phyloP scores from a whole-genome alignment of 2,888 invertebrate species.

The Halictus ligatus region DNA sequence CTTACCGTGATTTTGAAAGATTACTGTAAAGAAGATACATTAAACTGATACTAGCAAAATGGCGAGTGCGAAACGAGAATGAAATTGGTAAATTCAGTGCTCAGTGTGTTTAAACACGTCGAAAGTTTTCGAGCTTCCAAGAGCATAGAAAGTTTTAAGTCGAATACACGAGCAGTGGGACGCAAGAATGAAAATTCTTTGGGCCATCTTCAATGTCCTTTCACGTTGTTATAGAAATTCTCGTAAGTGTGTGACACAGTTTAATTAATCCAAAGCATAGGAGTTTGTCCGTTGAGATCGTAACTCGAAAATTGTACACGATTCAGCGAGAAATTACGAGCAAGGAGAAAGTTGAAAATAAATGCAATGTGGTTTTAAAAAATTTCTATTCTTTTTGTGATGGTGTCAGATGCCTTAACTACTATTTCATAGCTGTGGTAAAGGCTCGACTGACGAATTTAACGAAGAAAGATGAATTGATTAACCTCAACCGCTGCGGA shows the following conservation, averaged over 20 bases:
- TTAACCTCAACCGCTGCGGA: slow-evolving; percentile 1
- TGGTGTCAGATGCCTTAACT: too few relatives aligned
- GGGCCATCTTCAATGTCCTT: slow-evolving; percentile 1
- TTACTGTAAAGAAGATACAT: neutral
- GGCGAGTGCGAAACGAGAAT: neutral
- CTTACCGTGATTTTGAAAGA: neutral
- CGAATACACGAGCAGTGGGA: neutral
- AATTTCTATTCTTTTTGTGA: neutral
- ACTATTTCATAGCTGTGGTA: neutral
- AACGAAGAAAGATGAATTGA: slow-evolving; percentile 11
- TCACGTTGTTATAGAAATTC: slow-evolving; percentile 35
- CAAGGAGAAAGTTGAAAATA: neutral
- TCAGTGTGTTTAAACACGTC: slow-evolving; percentile 1
- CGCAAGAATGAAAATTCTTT: slow-evolving; percentile 26
- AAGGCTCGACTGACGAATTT: neutral
- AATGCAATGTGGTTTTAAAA: neutral
- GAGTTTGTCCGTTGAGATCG: slow-evolving; percentile 17
- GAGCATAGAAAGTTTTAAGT: slow-evolving; percentile 11
- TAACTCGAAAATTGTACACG: slow-evolving; percentile 4
- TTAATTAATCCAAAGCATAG: slow-evolving; percentile 33
- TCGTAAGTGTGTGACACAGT: slow-evolving; percentile 1
- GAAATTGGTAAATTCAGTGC: neutral
- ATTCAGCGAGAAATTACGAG: neutral
- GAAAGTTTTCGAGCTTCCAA: neutral
- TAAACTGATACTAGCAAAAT: neutral